These are phyloP conservation scores for Clarias laeviceps DNA, from an alignment of 2,797 vertebrate genomes.

Conservation along the genomic window DNA sequence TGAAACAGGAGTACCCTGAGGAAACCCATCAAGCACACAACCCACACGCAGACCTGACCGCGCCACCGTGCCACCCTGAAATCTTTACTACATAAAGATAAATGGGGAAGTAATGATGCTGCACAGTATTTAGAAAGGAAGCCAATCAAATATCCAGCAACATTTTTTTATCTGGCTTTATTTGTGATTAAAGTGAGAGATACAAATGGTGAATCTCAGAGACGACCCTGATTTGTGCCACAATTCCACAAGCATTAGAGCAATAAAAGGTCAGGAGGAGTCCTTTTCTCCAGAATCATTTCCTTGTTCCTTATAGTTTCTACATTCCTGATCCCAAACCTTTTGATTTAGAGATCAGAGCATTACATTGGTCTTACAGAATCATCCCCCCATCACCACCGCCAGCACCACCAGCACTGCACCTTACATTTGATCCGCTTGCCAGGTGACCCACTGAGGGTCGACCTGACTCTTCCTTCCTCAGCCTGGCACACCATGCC, in stretches of 20 bases:
- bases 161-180: neutral
- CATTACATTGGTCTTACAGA: slow-evolving; percentile 38
- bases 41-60: no score
- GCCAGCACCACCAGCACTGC: neutral
- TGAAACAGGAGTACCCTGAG: no score
- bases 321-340: neutral
- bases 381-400: slow-evolving; percentile 37
- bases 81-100: neutral
- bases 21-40: no score
- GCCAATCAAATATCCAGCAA: neutral
- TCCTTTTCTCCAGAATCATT: neutral
- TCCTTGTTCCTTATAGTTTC: neutral
- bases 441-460: slow-evolving; percentile 70
- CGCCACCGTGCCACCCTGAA: neutral
- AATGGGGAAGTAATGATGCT: neutral
- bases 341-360: slow-evolving; percentile 37
- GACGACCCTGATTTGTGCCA: neutral
- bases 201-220: neutral
- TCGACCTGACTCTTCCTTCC: slow-evolving; percentile 68
- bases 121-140: neutral
- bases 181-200: neutral
- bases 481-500: slow-evolving; percentile 52
- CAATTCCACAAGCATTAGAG: neutral
- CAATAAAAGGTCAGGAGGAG: neutral
- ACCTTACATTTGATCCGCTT: slow-evolving; percentile 69